Conservation (phyloP, 1,140 invertebrate genomes). For the Teleopsis dalmanni region DNA sequence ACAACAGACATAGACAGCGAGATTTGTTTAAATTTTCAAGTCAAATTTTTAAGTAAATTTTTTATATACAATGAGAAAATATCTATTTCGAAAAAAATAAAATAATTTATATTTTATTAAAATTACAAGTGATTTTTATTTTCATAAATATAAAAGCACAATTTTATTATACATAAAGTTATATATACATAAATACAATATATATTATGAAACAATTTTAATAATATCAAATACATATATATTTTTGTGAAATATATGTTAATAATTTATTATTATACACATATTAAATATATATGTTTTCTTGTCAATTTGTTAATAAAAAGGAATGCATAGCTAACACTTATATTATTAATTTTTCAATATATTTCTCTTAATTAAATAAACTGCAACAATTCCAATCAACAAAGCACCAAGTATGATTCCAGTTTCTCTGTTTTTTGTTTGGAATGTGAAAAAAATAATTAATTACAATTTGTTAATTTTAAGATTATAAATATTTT, state of each 20-base stretch:
- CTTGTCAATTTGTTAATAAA: background rate
- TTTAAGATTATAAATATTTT: background rate
- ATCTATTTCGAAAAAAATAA: too few relatives aligned
- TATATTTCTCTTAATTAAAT: constrained; percentile 15
- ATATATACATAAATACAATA: background rate
- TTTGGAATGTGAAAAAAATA: background rate
- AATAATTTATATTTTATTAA: too few relatives aligned
- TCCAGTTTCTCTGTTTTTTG: constrained; percentile 33
- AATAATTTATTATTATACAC: background rate
- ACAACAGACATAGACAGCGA: too few relatives aligned
- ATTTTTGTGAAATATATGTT: too few relatives aligned
- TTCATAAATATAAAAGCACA: too few relatives aligned
- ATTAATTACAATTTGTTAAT: background rate
- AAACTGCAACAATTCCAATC: constrained; percentile 36
- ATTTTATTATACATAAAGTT: too few relatives aligned
- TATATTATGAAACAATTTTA: background rate
- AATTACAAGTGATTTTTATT: too few relatives aligned
- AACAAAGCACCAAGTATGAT: constrained; percentile 34
- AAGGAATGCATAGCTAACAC: background rate
- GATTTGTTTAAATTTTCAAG: too few relatives aligned
- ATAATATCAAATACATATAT: too few relatives aligned
- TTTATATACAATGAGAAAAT: too few relatives aligned
- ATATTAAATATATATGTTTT: background rate
- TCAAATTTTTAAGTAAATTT: too few relatives aligned
- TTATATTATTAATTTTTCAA: background rate